Evolutionary conservation across 2,113 vertebrate species (phyloP).

Genomic region (Dasyprocta punctata): DNA sequence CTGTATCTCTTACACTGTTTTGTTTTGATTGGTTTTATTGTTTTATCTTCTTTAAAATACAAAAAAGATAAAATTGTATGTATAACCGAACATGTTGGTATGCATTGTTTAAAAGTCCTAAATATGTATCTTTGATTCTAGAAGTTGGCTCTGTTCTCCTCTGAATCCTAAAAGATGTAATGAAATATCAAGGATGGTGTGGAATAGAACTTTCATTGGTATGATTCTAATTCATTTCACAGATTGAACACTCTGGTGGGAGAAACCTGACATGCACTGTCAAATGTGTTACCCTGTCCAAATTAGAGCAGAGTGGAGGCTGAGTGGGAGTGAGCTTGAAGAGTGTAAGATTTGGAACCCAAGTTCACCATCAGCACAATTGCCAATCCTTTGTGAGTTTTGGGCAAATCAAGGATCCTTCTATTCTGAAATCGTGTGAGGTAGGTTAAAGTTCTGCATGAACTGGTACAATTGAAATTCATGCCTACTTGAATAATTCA

Average conservation of each 20-base stretch:
- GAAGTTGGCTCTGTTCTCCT: constrained; percentile 26
- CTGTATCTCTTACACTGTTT: no score
- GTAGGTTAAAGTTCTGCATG: constrained; percentile 29
- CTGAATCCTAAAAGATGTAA: neutral
- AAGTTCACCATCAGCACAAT: neutral
- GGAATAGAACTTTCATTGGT: constrained; percentile 15
- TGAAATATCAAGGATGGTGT: constrained; percentile 55
- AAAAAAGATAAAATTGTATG: neutral
- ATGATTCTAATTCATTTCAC: constrained; percentile 57
- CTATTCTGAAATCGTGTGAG: neutral
- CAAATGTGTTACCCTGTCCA: neutral
- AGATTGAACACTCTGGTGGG: neutral
- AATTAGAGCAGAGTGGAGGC: neutral
- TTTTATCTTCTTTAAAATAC: no score
- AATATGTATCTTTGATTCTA: constrained; percentile 17
- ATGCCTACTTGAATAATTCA: constrained; percentile 11
- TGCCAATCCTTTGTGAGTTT: neutral
- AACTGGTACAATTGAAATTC: neutral
- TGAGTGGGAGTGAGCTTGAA: neutral
- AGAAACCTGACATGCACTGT: constrained; percentile 30
- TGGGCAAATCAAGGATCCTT: neutral
- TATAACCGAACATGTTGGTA: neutral
- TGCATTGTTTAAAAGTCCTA: constrained; percentile 25
- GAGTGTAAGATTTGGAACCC: neutral
- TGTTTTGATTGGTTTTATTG: no score